Evolutionary conservation across 1,140 invertebrate species (phyloP).

Genomic region (Dreissena rostriformis): DNA sequence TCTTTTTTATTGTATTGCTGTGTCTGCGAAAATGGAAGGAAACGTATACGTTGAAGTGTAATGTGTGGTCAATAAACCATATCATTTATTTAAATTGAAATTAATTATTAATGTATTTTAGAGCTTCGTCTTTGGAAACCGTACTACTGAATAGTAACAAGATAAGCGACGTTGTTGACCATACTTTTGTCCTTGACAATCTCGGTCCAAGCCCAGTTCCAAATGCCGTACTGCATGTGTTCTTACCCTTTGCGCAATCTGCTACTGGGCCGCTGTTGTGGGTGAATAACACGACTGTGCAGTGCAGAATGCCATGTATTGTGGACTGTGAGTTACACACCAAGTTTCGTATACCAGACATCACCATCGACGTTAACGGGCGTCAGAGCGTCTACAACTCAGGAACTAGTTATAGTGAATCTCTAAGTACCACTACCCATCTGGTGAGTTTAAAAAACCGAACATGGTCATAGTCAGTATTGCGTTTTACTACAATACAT

Average conservation of each 20-base stretch:
- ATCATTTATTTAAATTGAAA: no score
- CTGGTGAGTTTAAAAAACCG: no score
- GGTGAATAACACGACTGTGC: slow-evolving; percentile 39
- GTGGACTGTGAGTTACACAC: not conserved
- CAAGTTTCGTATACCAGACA: not conserved
- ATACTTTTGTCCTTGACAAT: slow-evolving; percentile 34
- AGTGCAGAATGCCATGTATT: not conserved
- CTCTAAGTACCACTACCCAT: no score
- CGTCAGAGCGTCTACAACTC: not conserved
- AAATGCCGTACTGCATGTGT: slow-evolving; percentile 1
- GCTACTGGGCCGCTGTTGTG: not conserved
- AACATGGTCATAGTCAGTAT: no score
- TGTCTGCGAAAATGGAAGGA: no score
- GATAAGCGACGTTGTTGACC: slow-evolving; percentile 1
- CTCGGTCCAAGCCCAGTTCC: slow-evolving; percentile 38
- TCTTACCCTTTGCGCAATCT: slow-evolving; percentile 17
- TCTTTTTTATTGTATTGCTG: no score
- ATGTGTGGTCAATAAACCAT: no score
- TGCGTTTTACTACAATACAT: no score
- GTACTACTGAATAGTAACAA: not conserved
- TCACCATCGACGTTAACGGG: not conserved
- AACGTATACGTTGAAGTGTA: no score
- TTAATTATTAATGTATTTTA: slow-evolving; percentile 1
- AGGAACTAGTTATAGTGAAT: not conserved
- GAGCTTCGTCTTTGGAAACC: slow-evolving; percentile 16